Percentiles rank a stretch among this genome's conserved stretches.
Conservation (phyloP, 1,140 invertebrate species). For the Trachymyrmex septentrionalis region DNA sequence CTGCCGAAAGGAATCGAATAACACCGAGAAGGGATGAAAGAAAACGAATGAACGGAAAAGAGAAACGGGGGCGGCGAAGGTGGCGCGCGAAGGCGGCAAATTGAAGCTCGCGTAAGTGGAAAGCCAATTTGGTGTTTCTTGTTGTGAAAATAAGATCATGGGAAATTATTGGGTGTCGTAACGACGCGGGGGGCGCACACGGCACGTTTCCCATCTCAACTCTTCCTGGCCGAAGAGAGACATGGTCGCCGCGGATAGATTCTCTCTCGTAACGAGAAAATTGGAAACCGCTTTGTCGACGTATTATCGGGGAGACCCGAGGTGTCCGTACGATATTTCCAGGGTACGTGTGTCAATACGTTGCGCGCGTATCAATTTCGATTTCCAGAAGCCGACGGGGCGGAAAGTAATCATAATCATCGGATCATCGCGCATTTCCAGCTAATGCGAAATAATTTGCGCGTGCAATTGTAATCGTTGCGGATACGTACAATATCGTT, state of each 20-base stretch:
- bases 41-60: conserved; percentile 41
- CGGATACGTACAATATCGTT: background rate
- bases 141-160: conserved; percentile 74
- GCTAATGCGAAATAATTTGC: conserved; percentile 10
- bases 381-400: background rate
- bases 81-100: conserved; percentile 55
- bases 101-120: conserved; percentile 73
- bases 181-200: conserved; percentile 18
- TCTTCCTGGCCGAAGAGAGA: background rate
- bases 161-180: conserved; percentile 71
- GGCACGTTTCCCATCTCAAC: conserved; percentile 37
- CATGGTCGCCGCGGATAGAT: background rate
- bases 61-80: conserved; percentile 13
- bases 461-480: background rate
- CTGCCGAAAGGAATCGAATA: conserved; percentile 56
- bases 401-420: conserved; percentile 25
- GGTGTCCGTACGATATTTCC: background rate
- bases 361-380: background rate
- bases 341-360: conserved; percentile 20
- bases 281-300: conserved; percentile 54
- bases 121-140: conserved; percentile 73
- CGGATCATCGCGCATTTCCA: conserved; percentile 19
- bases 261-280: conserved; percentile 37
- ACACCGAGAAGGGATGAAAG: conserved; percentile 52
- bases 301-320: conserved; percentile 3